Base-by-base conservation (phyloP, 2,888 invertebrate species). In the Dinocampus coccinellae region DNA sequence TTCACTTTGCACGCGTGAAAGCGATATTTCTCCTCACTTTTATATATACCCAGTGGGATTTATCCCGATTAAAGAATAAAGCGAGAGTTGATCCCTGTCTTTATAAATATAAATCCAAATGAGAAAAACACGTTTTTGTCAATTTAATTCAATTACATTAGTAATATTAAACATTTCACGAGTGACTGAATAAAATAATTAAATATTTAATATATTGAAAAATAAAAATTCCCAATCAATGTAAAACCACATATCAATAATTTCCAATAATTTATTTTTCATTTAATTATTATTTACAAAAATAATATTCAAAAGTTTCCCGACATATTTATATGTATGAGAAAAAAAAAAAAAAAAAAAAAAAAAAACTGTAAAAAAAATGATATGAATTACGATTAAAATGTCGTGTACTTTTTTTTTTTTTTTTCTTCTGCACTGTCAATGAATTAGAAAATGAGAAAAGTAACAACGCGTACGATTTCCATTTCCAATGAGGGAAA, bases 1-100 rank as follows among this genome's bases (percentile, higher is more conserved):
- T 47, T 63, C 63, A 63, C 24, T 20, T 47, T 13, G 42, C 16
- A 29, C 39, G 42, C 42, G 63, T 63, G 63, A 63, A 63, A 42
- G 63, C 42, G 29, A 29, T 63, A 26, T 42, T 57, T 57, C 29
- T 57, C 57, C 33, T 2, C 16, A 20, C 13, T 10, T 2, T 26
- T 10, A 7, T 55, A 22, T 55, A 22, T 24, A 22, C 34, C 20
- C 39, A 29, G n/a, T 63, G n/a, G 47, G 22, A 42, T 63, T 29
- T 26, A 26, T 39, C 26, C 47, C 39, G 29, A 22, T 34, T 61
- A 33, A 16, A 58, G 58, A 61, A 22, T 34, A 34, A 61, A 61
- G 61, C 47, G 42, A 47, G 63, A 42, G 24, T 63, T 63, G 47
- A 63, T 63, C 63, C 36, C 22, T 36, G 3, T 26, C n/a, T 47